phyloP scores from a whole-genome alignment of 2,113 vertebrate genomes.

The Saccopteryx bilineata region DNA sequence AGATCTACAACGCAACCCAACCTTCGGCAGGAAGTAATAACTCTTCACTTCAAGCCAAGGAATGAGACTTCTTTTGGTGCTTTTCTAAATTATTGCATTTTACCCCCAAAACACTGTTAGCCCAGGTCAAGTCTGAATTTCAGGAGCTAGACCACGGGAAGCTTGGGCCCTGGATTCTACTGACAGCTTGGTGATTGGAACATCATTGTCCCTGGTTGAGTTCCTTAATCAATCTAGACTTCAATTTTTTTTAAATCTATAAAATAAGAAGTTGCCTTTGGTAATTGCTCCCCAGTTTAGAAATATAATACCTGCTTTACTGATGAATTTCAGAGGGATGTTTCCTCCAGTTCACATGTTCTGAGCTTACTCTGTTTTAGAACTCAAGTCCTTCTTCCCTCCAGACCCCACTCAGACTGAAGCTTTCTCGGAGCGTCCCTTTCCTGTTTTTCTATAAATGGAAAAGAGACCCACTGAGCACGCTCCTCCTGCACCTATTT shows the following conservation, averaged over 20 bases:
- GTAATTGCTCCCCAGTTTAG: not conserved
- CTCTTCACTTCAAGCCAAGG: not conserved
- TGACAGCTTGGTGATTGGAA: not conserved
- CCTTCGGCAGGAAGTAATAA: not conserved
- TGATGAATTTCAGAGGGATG: not conserved
- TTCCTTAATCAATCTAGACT: not conserved
- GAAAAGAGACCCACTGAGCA: rapidly evolving
- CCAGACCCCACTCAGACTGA: rapidly evolving
- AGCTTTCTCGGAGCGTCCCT: not conserved
- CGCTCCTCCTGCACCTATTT: not conserved
- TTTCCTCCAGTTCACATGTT: not conserved
- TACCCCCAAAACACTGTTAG: not conserved
- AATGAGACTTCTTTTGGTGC: not conserved
- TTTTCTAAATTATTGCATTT: not conserved
- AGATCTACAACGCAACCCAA: not conserved
- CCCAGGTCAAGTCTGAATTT: rapidly evolving
- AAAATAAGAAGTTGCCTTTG: not conserved
- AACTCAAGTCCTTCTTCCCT: not conserved
- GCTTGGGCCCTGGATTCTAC: not conserved
- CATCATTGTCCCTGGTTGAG: rapidly evolving
- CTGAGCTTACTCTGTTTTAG: not conserved
- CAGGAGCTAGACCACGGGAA: rapidly evolving
- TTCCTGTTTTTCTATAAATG: not conserved
- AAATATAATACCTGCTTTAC: not conserved
- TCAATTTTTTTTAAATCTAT: not conserved